Percentiles rank a stretch among this genome's conserved stretches.
Evolutionary conservation across 1,140 invertebrate species (phyloP).

Genomic region (Pogonus chalceus): DNA sequence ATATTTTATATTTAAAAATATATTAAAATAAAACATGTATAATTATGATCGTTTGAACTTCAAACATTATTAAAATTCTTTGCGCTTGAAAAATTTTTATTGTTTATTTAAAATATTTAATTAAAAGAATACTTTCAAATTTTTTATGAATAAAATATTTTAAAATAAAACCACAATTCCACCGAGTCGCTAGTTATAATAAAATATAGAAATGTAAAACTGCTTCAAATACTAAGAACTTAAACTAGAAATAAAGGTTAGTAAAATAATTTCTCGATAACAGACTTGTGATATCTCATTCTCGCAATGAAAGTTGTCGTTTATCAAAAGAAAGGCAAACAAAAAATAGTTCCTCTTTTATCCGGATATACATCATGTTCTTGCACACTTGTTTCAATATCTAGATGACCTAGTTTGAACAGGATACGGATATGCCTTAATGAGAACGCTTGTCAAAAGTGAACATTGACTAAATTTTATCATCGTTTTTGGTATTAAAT

Average conservation of each 20-base stretch:
- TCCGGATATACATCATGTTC: neutral
- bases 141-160: no score
- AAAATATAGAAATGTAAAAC: no score
- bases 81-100: no score
- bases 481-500: neutral
- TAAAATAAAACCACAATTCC: no score
- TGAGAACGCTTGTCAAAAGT: conserved; percentile 4
- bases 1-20: no score
- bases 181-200: no score
- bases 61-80: no score
- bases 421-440: neutral
- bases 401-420: neutral
- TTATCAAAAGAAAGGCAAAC: neutral
- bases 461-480: neutral
- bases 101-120: no score
- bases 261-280: neutral
- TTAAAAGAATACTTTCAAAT: no score
- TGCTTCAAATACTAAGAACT: no score
- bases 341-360: neutral
- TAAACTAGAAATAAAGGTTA: neutral
- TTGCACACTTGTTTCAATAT: neutral
- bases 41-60: no score
- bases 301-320: conserved; percentile 4
- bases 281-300: neutral
- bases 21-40: no score